These are phyloP conservation scores for Sylvietta virens DNA, from an alignment of 2,113 vertebrate genomes.

Conservation along the genomic window DNA sequence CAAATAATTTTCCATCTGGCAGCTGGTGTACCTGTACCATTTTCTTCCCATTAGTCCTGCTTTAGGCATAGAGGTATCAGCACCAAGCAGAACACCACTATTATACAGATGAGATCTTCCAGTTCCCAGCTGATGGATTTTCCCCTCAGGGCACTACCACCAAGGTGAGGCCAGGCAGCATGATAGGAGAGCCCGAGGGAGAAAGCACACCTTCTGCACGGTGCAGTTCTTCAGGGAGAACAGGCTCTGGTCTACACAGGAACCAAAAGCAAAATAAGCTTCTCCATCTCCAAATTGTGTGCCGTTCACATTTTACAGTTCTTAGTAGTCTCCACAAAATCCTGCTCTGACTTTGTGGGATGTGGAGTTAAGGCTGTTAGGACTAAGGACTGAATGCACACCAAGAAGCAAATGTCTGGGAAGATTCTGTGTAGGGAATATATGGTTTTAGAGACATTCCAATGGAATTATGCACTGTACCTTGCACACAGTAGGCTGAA, in stretches of 20 bases:
- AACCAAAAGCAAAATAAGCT: neutral
- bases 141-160: neutral
- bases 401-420: neutral
- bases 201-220: neutral
- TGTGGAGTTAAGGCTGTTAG: neutral
- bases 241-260: neutral
- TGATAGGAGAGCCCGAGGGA: neutral
- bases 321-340: neutral
- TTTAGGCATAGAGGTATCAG: neutral
- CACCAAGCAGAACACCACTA: neutral
- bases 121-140: neutral
- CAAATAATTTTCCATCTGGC: neutral
- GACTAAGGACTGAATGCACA: rapidly evolving
- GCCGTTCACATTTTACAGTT: neutral
- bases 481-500: neutral
- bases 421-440: neutral
- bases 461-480: neutral
- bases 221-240: neutral
- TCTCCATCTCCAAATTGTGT: neutral
- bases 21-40: neutral
- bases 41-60: neutral
- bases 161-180: neutral
- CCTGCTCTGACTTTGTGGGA: neutral
- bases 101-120: neutral
- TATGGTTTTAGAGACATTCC: neutral